These are phyloP conservation scores for Pelodiscus sinensis DNA, from an alignment of 2,113 vertebrate species.

Conservation along the genomic window DNA sequence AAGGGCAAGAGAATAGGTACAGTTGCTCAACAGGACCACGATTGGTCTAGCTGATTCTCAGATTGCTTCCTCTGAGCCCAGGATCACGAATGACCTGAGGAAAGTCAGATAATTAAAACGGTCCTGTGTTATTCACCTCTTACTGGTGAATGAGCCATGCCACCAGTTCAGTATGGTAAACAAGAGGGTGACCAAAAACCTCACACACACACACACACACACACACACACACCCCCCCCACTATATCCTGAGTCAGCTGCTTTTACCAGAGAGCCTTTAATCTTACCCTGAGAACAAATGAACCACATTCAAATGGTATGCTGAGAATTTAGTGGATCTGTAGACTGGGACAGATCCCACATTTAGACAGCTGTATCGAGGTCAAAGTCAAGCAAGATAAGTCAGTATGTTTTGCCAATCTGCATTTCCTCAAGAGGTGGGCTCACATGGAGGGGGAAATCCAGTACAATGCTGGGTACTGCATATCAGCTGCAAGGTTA, in stretches of 20 bases:
- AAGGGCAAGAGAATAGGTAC: background rate
- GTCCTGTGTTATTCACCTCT: background rate
- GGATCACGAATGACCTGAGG: background rate
- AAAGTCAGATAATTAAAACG: background rate
- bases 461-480: background rate
- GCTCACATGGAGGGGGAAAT: background rate
- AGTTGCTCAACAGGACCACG: background rate
- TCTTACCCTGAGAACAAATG: background rate
- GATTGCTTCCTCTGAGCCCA: background rate
- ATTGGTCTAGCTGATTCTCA: background rate
- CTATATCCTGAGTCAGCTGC: background rate
- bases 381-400: background rate
- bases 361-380: background rate
- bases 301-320: background rate
- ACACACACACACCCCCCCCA: too few relatives aligned
- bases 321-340: background rate
- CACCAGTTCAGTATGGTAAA: background rate
- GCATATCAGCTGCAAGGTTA: background rate
- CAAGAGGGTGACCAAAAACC: background rate
- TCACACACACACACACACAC: too few relatives aligned
- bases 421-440: background rate
- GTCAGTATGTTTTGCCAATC: background rate
- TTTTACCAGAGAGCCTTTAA: background rate
- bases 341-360: background rate
- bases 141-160: background rate